Conservation (phyloP, 2,888 invertebrate species). For the Melinopterus prodromus region DNA sequence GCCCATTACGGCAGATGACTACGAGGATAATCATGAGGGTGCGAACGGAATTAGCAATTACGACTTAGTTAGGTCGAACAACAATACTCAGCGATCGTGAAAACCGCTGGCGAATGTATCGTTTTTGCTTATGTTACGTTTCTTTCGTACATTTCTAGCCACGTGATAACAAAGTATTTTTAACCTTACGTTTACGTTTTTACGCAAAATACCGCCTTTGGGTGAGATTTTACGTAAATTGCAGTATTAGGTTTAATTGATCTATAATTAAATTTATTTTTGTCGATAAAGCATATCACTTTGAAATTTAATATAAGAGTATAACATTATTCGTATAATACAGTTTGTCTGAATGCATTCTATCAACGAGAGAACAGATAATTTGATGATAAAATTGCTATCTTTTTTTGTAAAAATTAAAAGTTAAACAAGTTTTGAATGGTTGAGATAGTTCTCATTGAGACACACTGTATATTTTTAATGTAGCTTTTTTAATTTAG, state of each 20-base stretch:
- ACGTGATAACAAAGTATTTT: neutral
- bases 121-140: neutral
- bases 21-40: conserved; percentile 12
- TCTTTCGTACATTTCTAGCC: neutral
- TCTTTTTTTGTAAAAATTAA: no score
- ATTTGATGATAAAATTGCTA: no score
- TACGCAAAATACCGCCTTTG: neutral
- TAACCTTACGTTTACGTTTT: neutral
- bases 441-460: neutral
- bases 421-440: no score
- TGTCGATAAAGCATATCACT: neutral
- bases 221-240: neutral
- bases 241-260: neutral
- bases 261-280: neutral
- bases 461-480: neutral
- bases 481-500: neutral
- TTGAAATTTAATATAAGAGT: neutral
- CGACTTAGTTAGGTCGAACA: conserved; percentile 32
- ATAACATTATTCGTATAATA: neutral
- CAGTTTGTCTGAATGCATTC: neutral
- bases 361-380: no score
- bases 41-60: conserved; percentile 32
- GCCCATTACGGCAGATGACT: conserved; percentile 16
- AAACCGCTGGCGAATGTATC: conserved; percentile 25
- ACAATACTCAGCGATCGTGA: conserved; percentile 47